phyloP scores from a whole-genome alignment of 92 coral and sea anemone genomes.

The Paragorgia papillata region DNA sequence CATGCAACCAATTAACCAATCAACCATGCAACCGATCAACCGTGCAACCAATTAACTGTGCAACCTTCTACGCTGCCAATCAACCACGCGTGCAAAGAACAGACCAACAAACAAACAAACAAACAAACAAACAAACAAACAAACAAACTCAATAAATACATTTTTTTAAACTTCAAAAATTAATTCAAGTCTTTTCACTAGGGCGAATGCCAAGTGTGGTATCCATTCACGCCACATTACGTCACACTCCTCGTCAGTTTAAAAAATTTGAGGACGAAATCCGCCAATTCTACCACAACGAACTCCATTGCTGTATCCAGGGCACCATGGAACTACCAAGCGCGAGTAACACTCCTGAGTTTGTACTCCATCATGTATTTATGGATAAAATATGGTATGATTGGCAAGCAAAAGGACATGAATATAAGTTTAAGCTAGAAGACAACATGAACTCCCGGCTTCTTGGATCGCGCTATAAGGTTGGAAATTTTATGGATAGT shows the following conservation, averaged over 20 bases:
- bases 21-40: no score
- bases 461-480: slow-evolving; percentile 12
- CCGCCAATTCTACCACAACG: slow-evolving; percentile 32
- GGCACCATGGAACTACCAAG: slow-evolving; percentile 35
- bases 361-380: slow-evolving; percentile 26
- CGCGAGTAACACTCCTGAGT: slow-evolving; percentile 34
- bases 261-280: not conserved
- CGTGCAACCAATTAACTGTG: no score
- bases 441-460: slow-evolving; percentile 12
- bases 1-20: no score
- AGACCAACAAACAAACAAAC: no score
- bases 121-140: no score
- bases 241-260: not conserved
- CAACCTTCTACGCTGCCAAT: no score
- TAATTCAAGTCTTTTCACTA: not conserved
- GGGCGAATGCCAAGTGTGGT: slow-evolving; percentile 41
- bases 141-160: no score
- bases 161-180: no score
- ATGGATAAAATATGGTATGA: slow-evolving; percentile 44
- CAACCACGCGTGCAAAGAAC: no score
- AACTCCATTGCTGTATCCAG: slow-evolving; percentile 38
- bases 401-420: slow-evolving; percentile 22
- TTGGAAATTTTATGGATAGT: slow-evolving; percentile 24
- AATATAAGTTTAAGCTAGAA: slow-evolving; percentile 2
- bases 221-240: slow-evolving; percentile 19